phyloP scores from a whole-genome alignment of 2,888 invertebrate species.

The Drosophila helvetica region DNA sequence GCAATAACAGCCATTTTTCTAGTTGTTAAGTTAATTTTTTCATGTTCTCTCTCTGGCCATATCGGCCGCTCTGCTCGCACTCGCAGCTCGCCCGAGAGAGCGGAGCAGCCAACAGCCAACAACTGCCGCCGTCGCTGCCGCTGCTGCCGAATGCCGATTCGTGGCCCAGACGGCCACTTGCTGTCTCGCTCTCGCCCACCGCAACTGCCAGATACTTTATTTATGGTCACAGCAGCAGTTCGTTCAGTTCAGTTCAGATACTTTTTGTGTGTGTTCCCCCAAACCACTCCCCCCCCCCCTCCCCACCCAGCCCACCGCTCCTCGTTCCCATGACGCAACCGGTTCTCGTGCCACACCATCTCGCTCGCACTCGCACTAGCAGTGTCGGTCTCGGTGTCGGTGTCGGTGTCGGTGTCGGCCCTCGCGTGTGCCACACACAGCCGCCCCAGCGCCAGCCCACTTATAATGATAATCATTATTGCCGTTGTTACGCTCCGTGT shows the following conservation, averaged over 20 bases:
- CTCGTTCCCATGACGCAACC: conserved; percentile 56
- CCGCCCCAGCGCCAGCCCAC: conserved; percentile 72
- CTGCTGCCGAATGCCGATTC: conserved; percentile 42
- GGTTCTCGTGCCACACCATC: conserved; percentile 55
- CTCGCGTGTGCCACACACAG: conserved; percentile 60
- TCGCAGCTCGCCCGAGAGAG: conserved; percentile 34
- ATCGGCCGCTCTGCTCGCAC: conserved; percentile 66
- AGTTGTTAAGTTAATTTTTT: conserved; percentile 84
- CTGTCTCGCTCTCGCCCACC: conserved; percentile 47
- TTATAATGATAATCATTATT: conserved; percentile 82
- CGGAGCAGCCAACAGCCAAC: conserved; percentile 45
- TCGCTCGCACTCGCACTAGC: conserved; percentile 44
- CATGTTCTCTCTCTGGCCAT: conserved; percentile 75
- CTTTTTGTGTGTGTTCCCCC: conserved; percentile 55
- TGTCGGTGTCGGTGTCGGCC: conserved; percentile 11
- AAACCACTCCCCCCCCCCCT: not conserved
- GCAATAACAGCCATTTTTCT: conserved; percentile 84
- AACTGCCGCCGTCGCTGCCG: conserved; percentile 21
- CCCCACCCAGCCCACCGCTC: conserved; percentile 5
- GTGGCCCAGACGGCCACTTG: conserved; percentile 31
- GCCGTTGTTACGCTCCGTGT: conserved; percentile 76
- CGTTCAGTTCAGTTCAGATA: conserved; percentile 61
- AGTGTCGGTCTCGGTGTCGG: not conserved
- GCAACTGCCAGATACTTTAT: conserved; percentile 77
- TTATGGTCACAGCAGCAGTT: conserved; percentile 71